phyloP scores from a whole-genome alignment of 2,113 vertebrate species.

The Circaetus cinerascens region DNA sequence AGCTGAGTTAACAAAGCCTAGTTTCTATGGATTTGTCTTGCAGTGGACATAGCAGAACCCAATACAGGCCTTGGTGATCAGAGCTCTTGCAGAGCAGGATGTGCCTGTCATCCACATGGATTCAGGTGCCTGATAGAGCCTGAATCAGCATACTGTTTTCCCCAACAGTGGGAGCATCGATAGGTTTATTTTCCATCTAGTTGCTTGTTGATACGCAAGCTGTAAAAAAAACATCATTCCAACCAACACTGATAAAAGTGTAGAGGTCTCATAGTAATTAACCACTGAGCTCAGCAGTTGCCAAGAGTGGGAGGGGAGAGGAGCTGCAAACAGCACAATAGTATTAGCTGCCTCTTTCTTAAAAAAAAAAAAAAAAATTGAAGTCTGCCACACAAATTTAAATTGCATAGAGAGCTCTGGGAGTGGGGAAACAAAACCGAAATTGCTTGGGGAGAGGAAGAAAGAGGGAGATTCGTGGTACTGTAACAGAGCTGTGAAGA shows the following conservation, averaged over 20 bases:
- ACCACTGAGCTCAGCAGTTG: not conserved
- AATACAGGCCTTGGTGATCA: fast-evolving
- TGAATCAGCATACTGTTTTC: not conserved
- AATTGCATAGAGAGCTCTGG: not conserved
- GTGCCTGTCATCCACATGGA: not conserved
- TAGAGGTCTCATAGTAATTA: not conserved
- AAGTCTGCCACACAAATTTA: not conserved
- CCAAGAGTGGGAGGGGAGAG: not conserved
- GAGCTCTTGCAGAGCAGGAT: not conserved
- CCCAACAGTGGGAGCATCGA: not conserved
- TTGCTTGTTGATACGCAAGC: not conserved
- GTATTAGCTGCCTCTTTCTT: not conserved
- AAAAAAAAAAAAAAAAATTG: too few species aligned
- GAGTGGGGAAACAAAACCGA: not conserved
- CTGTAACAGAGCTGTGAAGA: not conserved
- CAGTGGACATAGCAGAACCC: not conserved
- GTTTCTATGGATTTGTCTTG: not conserved
- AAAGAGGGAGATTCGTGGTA: not conserved
- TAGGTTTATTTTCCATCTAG: not conserved
- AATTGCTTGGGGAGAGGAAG: not conserved
- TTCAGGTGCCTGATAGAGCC: not conserved
- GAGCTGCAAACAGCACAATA: not conserved
- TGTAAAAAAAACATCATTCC: not conserved
- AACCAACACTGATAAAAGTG: not conserved
- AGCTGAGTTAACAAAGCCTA: not conserved